These are phyloP conservation scores for Patagioenas fasciata DNA, from an alignment of 2,113 vertebrate species.

Conservation along the genomic window DNA sequence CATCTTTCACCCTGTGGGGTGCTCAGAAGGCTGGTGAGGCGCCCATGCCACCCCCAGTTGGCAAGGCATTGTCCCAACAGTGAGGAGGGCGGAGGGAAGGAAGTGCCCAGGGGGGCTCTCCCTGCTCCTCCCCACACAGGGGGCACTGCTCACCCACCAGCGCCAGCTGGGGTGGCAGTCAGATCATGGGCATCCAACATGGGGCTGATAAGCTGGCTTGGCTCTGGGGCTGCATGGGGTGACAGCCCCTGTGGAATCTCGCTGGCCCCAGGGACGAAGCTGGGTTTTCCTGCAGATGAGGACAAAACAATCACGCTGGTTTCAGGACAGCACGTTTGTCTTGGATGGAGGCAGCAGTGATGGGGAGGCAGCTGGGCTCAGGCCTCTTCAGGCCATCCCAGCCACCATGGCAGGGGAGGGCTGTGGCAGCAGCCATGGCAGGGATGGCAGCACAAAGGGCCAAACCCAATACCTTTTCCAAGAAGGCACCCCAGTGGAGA, in stretches of 20 bases:
- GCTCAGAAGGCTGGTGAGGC: neutral
- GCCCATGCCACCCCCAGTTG: neutral
- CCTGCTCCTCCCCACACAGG: neutral
- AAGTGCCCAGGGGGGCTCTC: neutral
- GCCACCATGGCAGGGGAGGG: neutral
- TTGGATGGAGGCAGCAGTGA: neutral
- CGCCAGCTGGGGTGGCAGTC: neutral
- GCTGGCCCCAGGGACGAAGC: rapidly evolving
- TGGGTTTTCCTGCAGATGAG: neutral
- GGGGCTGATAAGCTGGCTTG: neutral
- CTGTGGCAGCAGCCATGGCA: rapidly evolving
- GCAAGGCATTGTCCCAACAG: no score
- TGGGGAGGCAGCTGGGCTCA: neutral
- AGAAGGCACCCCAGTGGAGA: neutral
- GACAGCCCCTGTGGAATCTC: neutral
- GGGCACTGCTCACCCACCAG: rapidly evolving
- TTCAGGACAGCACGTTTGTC: neutral
- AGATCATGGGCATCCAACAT: neutral
- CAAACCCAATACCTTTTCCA: neutral
- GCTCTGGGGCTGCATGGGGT: neutral
- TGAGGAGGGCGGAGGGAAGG: neutral
- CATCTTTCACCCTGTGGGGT: no score
- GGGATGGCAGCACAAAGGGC: neutral
- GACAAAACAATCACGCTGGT: neutral
- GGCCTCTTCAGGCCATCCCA: neutral